These are phyloP conservation scores for Zapus hudsonius DNA, from an alignment of 2,113 vertebrate species.

Conservation along the genomic window DNA sequence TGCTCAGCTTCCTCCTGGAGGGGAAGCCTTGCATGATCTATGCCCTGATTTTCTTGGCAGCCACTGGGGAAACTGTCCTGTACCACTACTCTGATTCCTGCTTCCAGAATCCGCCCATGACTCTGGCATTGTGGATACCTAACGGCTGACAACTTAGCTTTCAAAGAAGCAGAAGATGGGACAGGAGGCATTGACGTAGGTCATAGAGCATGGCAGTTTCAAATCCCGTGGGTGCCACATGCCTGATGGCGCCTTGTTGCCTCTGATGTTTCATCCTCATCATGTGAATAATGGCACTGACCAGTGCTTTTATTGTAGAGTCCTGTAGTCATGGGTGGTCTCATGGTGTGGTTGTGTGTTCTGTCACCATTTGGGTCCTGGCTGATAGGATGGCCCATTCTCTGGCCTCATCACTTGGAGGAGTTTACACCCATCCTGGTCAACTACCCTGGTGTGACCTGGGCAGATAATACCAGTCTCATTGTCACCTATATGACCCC, in stretches of 20 bases:
- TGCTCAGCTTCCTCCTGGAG: constrained; percentile 99
- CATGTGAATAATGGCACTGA: constrained; percentile 87
- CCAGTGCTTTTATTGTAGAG: constrained; percentile 84
- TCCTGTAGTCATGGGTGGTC: constrained; percentile 83
- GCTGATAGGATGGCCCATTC: constrained; percentile 73
- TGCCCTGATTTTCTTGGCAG: constrained; percentile 99
- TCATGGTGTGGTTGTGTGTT: constrained; percentile 79
- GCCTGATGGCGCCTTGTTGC: constrained; percentile 82
- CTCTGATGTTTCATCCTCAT: constrained; percentile 86
- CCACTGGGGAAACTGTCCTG: constrained; percentile 99
- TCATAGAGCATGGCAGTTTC: constrained; percentile 84
- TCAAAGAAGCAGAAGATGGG: constrained; percentile 82
- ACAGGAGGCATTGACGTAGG: constrained; percentile 81
- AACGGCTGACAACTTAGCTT: constrained; percentile 83
- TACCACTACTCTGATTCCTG: constrained; percentile 95
- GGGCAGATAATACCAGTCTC: constrained; percentile 59
- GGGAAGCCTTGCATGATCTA: constrained; percentile 99
- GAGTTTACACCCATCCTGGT: constrained; percentile 56
- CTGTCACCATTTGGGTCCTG: constrained; percentile 77
- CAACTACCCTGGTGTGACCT: constrained; percentile 39
- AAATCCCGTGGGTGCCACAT: constrained; percentile 78
- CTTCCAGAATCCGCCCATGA: constrained; percentile 94
- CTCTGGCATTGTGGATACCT: constrained; percentile 96
- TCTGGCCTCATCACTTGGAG: constrained; percentile 36
- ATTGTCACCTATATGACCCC: constrained; percentile 54